Evolutionary conservation across 1,140 invertebrate genomes (phyloP).

Genomic region (Copidosoma floridanum): DNA sequence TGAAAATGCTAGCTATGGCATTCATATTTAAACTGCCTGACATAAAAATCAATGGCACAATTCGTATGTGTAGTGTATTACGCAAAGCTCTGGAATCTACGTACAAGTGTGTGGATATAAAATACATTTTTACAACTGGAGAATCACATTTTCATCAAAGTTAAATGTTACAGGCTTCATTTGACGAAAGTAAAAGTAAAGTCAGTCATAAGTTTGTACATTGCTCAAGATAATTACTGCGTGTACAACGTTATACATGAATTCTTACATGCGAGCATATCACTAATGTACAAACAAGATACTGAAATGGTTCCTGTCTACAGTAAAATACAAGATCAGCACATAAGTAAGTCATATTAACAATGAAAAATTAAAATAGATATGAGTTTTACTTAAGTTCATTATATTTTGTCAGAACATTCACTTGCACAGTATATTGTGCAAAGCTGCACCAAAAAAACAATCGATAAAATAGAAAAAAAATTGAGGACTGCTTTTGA

Average conservation of each 20-base stretch:
- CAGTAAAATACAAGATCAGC: background rate
- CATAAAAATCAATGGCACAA: slow-evolving; percentile 6
- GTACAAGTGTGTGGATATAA: background rate
- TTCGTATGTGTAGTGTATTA: slow-evolving; percentile 4
- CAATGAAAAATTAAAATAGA: background rate
- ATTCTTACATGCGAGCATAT: background rate
- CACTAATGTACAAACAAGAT: slow-evolving; percentile 1
- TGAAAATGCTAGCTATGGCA: background rate
- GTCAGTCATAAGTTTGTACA: background rate
- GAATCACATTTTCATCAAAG: background rate
- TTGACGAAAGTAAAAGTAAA: background rate
- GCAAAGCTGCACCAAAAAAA: background rate
- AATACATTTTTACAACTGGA: background rate
- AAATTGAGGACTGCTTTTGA: slow-evolving; percentile 1
- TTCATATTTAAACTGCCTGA: slow-evolving; percentile 1
- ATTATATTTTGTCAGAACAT: background rate
- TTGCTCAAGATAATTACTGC: background rate
- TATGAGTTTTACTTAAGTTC: background rate
- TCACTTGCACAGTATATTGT: slow-evolving; percentile 4
- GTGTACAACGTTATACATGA: slow-evolving; percentile 1
- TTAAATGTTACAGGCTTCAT: background rate
- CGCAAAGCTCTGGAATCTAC: background rate
- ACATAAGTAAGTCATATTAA: background rate
- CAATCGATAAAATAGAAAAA: background rate
- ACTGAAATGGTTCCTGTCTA: slow-evolving; percentile 4